These are phyloP conservation scores for Bellardia pandia DNA, from an alignment of 2,888 invertebrate genomes.

Conservation along the genomic window DNA sequence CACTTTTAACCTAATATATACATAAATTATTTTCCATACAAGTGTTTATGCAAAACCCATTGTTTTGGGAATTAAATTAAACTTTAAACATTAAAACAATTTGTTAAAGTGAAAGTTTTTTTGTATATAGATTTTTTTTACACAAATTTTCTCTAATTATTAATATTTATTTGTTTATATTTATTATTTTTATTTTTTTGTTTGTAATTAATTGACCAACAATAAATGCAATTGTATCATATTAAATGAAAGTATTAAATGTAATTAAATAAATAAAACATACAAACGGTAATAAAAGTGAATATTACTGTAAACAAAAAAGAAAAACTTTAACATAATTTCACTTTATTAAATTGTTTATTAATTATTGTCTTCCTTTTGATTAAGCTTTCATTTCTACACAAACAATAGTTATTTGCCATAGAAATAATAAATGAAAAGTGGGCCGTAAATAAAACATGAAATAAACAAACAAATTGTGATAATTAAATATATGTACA, in stretches of 20 bases:
- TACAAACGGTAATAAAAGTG: not conserved
- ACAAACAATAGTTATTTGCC: not conserved
- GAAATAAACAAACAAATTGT: slow-evolving; percentile 1
- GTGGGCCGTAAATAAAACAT: not conserved
- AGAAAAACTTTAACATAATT: slow-evolving; percentile 42
- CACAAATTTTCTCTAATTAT: slow-evolving; percentile 57
- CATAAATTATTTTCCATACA: not conserved
- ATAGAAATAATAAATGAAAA: slow-evolving; percentile 6
- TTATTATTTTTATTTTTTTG: slow-evolving; percentile 4
- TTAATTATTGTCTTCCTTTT: slow-evolving; percentile 57
- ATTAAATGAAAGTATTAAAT: slow-evolving; percentile 52
- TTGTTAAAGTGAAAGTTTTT: slow-evolving; percentile 60
- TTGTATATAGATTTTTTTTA: slow-evolving; percentile 10
- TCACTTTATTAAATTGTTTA: slow-evolving; percentile 49
- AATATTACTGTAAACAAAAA: not conserved
- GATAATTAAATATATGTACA: not conserved
- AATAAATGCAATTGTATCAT: slow-evolving; percentile 54
- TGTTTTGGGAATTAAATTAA: slow-evolving; percentile 31
- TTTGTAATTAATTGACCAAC: slow-evolving; percentile 58
- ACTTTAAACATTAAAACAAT: not conserved
- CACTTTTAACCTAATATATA: not conserved
- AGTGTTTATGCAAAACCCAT: not conserved
- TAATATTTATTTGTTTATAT: slow-evolving; percentile 32
- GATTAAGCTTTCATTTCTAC: slow-evolving; percentile 28
- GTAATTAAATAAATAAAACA: slow-evolving; percentile 36